Evolutionary conservation across 2,888 invertebrate species (phyloP).

Genomic region (Adela reaumurella): DNA sequence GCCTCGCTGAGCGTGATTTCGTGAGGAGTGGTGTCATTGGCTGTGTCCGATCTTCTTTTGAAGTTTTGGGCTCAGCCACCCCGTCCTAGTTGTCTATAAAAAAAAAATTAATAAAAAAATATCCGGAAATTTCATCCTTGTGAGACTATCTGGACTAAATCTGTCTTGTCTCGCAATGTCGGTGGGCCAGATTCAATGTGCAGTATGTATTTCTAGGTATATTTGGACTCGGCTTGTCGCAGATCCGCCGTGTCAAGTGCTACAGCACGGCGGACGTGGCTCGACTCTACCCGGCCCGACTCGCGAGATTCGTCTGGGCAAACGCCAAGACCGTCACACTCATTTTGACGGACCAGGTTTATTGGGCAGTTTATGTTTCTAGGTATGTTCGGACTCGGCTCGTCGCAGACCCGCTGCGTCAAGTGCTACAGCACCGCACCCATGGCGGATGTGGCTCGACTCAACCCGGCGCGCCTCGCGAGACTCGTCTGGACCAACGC

Average conservation of each 20-base stretch:
- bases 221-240: slow-evolving; percentile 96
- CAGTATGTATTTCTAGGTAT: slow-evolving; percentile 58
- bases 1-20: too few species aligned
- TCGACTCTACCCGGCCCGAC: slow-evolving; percentile 80
- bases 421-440: slow-evolving; percentile 94
- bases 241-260: slow-evolving; percentile 93
- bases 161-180: too few species aligned
- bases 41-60: too few species aligned
- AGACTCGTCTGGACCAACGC: slow-evolving; percentile 95
- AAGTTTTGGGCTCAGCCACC: too few species aligned
- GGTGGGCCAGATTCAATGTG: slow-evolving; percentile 72
- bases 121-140: too few species aligned
- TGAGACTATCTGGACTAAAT: too few species aligned
- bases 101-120: too few species aligned
- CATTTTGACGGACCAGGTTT: slow-evolving; percentile 88
- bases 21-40: too few species aligned
- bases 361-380: slow-evolving; percentile 4
- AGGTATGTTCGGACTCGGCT: slow-evolving; percentile 96
- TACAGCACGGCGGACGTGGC: slow-evolving; percentile 91
- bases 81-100: too few species aligned
- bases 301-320: slow-evolving; percentile 95
- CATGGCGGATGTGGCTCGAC: slow-evolving; percentile 80
- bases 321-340: slow-evolving; percentile 89
- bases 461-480: slow-evolving; percentile 87
- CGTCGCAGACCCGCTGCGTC: slow-evolving; percentile 93